phyloP scores from a whole-genome alignment of 2,113 vertebrate genomes.

The Amazona vittata region DNA sequence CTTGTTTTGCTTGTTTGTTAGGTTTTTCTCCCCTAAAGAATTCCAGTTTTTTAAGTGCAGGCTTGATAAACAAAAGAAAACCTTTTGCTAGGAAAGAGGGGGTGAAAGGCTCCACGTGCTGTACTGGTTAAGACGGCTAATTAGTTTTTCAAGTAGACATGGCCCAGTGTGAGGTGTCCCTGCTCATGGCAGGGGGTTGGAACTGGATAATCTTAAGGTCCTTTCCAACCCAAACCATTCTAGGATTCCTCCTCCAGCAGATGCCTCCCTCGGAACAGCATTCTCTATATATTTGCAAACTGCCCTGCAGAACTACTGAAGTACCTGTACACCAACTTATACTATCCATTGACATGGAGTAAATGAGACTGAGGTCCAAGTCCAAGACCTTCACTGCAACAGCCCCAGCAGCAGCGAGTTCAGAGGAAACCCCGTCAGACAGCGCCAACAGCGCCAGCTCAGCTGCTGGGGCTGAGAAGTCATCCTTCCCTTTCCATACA shows the following conservation, averaged over 20 bases:
- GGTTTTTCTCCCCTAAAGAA: neutral
- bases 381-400: neutral
- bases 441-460: neutral
- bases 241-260: neutral
- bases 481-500: neutral
- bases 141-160: neutral
- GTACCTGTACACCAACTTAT: neutral
- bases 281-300: neutral
- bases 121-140: neutral
- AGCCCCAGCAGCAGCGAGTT: neutral
- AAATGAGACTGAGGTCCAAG: neutral
- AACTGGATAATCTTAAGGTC: neutral
- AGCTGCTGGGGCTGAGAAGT: neutral
- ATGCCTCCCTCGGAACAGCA: neutral
- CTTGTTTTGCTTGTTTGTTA: neutral
- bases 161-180: neutral
- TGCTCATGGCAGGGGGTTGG: neutral
- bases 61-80: neutral
- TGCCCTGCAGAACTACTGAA: neutral
- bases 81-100: neutral
- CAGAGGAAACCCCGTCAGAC: neutral
- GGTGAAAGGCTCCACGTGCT: neutral
- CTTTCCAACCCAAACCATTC: neutral
- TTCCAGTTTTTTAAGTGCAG: neutral
- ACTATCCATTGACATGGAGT: rapidly evolving